Evolutionary conservation across 1,140 invertebrate species (phyloP).

Genomic region (Atta colombica): DNA sequence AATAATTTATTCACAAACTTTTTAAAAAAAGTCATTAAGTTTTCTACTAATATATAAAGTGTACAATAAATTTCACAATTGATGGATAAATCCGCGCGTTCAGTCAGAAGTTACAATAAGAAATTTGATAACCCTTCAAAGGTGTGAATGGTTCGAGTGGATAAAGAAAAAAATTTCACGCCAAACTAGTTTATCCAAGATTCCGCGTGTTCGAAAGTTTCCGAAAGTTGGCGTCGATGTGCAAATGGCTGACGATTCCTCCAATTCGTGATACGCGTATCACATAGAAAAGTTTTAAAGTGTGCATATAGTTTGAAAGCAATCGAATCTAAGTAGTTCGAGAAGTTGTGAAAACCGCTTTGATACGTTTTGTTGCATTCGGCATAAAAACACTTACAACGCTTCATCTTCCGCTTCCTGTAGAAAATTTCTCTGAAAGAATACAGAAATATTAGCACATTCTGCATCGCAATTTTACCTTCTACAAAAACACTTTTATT

Average conservation of each 20-base stretch:
- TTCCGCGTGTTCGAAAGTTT: constrained; percentile 30
- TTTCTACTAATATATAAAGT: background rate
- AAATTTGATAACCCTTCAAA: constrained; percentile 32
- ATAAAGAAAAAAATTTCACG: constrained; percentile 40
- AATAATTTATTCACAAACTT: background rate
- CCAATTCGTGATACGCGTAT: constrained; percentile 42
- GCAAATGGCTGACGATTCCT: constrained; percentile 42
- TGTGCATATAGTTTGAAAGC: constrained; percentile 53
- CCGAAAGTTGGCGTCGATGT: constrained; percentile 34
- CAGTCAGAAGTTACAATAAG: background rate
- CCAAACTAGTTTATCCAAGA: constrained; percentile 32
- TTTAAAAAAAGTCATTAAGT: background rate
- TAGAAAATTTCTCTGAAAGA: constrained; percentile 9
- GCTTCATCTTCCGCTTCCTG: constrained; percentile 32
- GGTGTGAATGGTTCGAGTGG: background rate
- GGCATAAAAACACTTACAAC: constrained; percentile 4
- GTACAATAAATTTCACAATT: constrained; percentile 4
- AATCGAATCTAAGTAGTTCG: constrained; percentile 61
- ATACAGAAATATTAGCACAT: background rate
- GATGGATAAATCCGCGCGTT: background rate
- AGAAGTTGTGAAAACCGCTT: constrained; percentile 53
- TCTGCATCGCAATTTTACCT: background rate
- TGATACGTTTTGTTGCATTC: constrained; percentile 10
- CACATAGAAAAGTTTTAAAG: constrained; percentile 54
- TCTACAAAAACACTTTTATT: constrained; percentile 9